These are phyloP conservation scores for Philaethria dido DNA, from an alignment of 2,888 invertebrate genomes.

Conservation along the genomic window DNA sequence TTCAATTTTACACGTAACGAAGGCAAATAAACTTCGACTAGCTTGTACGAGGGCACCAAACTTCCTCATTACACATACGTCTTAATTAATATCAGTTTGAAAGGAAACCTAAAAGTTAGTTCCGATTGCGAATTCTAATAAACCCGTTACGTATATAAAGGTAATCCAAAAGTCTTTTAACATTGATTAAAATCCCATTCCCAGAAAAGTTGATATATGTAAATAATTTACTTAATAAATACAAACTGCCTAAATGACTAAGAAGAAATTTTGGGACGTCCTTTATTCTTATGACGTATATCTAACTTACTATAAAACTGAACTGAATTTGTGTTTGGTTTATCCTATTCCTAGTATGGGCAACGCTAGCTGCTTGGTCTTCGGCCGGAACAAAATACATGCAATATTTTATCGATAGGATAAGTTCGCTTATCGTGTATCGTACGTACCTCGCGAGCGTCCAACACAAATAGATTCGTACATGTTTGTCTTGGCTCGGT, in stretches of 20 bases:
- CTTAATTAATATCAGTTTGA: conserved; percentile 76
- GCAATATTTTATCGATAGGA: conserved; percentile 40
- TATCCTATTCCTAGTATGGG: background rate
- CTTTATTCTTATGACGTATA: background rate
- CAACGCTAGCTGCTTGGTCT: background rate
- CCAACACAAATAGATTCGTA: conserved; percentile 78
- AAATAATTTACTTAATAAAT: background rate
- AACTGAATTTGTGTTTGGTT: background rate
- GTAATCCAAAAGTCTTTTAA: conserved; percentile 61
- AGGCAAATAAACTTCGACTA: conserved; percentile 72
- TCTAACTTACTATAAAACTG: background rate
- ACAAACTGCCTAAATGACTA: background rate
- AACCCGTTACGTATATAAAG: conserved; percentile 55
- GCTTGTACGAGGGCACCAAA: conserved; percentile 49
- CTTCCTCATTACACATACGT: conserved; percentile 59
- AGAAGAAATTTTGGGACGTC: background rate
- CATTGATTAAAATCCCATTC: conserved; percentile 56
- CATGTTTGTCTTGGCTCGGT: conserved; percentile 81
- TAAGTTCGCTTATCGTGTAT: conserved; percentile 46
- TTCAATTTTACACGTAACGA: conserved; percentile 79
- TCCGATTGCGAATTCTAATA: conserved; percentile 66
- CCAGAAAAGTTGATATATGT: conserved; percentile 57
- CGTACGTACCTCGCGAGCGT: conserved; percentile 58
- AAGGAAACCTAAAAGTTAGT: conserved; percentile 76
- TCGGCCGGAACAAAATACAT: conserved; percentile 3